Conservation (phyloP, 2,113 vertebrate species). For the Pseudonaja textilis region DNA sequence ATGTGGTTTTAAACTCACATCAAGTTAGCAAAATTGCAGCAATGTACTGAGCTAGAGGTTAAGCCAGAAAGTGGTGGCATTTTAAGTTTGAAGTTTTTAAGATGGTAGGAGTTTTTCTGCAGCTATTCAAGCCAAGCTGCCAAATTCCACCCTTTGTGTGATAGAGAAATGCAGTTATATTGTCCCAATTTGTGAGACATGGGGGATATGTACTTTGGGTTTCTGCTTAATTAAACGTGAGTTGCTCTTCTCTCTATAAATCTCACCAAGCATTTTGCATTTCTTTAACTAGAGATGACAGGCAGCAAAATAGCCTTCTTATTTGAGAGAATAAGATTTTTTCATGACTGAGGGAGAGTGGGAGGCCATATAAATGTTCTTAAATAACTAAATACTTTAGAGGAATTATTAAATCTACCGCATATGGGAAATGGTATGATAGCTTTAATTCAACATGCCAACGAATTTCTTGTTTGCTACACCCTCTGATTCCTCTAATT, state of each 20-base stretch:
- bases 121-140: not conserved
- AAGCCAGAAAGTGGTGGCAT: not conserved
- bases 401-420: not conserved
- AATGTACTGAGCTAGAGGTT: not conserved
- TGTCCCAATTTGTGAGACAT: not conserved
- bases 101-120: not conserved
- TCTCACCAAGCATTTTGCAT: not conserved
- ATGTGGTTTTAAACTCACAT: not conserved
- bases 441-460: not conserved
- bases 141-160: not conserved
- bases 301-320: not conserved
- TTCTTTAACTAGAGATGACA: not conserved
- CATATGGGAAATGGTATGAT: not conserved
- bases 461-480: not conserved
- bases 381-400: not conserved
- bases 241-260: not conserved
- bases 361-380: not conserved
- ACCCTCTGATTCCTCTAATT: slow-evolving; percentile 21
- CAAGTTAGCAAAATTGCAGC: not conserved
- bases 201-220: not conserved
- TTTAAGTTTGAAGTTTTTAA: not conserved
- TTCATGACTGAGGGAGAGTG: not conserved
- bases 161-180: not conserved
- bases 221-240: not conserved
- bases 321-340: not conserved